Evolutionary conservation across 2,888 invertebrate genomes (phyloP).

Genomic region (Caenorhabditis sp.): DNA sequence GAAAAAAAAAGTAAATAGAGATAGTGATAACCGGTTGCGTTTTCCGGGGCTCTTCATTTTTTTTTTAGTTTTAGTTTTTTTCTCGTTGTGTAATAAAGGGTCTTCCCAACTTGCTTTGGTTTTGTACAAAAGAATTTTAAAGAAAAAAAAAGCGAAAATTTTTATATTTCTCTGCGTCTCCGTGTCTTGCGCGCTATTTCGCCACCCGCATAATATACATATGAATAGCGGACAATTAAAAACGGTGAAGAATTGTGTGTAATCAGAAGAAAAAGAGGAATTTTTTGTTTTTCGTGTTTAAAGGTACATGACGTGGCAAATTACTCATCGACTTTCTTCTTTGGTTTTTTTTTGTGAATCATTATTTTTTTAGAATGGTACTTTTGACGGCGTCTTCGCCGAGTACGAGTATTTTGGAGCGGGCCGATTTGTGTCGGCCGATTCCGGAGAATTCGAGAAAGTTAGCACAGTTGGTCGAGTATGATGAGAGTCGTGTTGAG

Average conservation of each 20-base stretch:
- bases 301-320: no score
- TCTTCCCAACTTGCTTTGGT: no score
- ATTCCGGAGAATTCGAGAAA: slow-evolving; percentile 56
- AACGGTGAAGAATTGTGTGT: background rate
- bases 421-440: slow-evolving; percentile 52
- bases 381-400: background rate
- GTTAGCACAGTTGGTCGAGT: slow-evolving; percentile 44
- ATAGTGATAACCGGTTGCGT: background rate
- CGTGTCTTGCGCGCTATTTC: background rate
- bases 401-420: slow-evolving; percentile 34
- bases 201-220: background rate
- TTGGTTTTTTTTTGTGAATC: no score
- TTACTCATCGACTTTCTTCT: background rate
- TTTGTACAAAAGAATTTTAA: background rate
- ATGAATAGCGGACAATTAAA: background rate
- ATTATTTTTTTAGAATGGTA: background rate
- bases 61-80: background rate
- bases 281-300: background rate
- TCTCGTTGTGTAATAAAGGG: background rate
- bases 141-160: background rate
- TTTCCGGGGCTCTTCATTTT: background rate
- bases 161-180: background rate
- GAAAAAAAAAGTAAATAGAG: background rate
- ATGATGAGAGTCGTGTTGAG: slow-evolving; percentile 45
- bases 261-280: background rate